A percentile compares a stretch with the other conserved stretches of the same genome.
Conservation (phyloP, 2,888 invertebrate genomes). For the Fragum sueziense region DNA sequence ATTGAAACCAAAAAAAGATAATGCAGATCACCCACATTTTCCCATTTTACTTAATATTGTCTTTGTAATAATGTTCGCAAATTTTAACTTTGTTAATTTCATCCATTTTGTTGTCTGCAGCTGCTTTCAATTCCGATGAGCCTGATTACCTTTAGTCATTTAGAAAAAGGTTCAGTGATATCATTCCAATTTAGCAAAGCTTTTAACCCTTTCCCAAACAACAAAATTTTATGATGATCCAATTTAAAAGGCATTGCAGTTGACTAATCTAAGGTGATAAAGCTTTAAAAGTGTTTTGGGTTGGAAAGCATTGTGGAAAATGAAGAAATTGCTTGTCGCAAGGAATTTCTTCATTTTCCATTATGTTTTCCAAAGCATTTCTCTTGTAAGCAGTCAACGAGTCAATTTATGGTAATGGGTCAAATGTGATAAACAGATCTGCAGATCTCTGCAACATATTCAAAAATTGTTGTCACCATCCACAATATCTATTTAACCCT, state of each 20-base stretch:
- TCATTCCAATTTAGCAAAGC: background rate
- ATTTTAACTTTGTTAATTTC: too few relatives aligned
- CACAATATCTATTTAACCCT: too few relatives aligned
- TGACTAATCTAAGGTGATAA: background rate
- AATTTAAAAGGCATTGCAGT: background rate
- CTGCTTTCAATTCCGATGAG: too few relatives aligned
- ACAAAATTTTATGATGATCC: too few relatives aligned
- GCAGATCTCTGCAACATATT: background rate
- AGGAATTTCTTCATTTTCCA: constrained; percentile 1
- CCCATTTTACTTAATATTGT: too few relatives aligned
- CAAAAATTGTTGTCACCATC: background rate
- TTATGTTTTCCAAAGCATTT: background rate
- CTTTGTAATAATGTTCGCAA: too few relatives aligned
- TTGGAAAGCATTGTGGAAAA: background rate
- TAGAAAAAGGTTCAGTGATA: background rate
- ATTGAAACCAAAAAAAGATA: background rate
- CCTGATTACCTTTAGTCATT: too few relatives aligned
- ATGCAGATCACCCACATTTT: background rate
- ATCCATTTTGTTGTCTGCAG: too few relatives aligned
- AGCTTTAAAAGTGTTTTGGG: background rate
- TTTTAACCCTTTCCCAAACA: too few relatives aligned
- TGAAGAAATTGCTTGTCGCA: background rate
- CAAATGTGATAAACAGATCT: background rate
- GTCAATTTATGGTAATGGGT: too few relatives aligned
- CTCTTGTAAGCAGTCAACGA: too few relatives aligned